Evolutionary conservation across 1,140 invertebrate genomes (phyloP), one percentile per base, ranked within the genome.

Genomic region (Drosophila novamexicana): DNA sequence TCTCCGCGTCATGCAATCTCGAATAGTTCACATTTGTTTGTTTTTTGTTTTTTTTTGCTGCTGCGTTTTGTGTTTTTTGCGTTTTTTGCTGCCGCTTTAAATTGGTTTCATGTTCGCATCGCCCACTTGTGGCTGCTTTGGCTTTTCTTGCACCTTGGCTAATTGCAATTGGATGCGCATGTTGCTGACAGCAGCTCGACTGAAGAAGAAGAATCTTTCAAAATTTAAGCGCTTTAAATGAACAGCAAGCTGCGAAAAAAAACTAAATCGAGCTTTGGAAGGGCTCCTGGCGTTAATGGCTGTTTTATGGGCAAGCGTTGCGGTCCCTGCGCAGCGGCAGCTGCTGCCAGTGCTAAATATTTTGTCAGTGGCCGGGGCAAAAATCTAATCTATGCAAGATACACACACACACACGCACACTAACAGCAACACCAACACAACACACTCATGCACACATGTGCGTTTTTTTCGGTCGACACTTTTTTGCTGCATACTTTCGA

Each of bases 361-460:
- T 85, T 78, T 58, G 62, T 50, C 52, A 66, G 53, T 65, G 64
- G 63, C 22, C 18, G 54, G 45, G 34, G 64, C 59, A 72, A 77
- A 86, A 86, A 86, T 88, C 83, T 86, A 86, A 86, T 86, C 83
- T 88, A 86, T 88, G 83, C 83, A 71, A 79, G 76, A 66, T 49
- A 40, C 74, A 62, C 53, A 71, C 8, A 12, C 69, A 52, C 50
- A 66, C 56, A 66, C 40, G 66, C 37, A 50, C 42, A 65, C 37
- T 4, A 22, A 4, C 22, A 22, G 22, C 22, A 22, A 22, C 22
- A 22, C 22, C 3, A 22, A 22, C 22, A 22, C 22, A 22, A 47
- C 58, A 77, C 70, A 9, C 71, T 14, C 61, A 58, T 42, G 40
- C 49, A 29, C 39, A 54, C 22, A 22, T 22, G 22, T 3, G 22